Evolutionary conservation across 2,113 vertebrate species (phyloP), one percentile per base, ranked within the genome.

Genomic region (Scartelaos histophorus): DNA sequence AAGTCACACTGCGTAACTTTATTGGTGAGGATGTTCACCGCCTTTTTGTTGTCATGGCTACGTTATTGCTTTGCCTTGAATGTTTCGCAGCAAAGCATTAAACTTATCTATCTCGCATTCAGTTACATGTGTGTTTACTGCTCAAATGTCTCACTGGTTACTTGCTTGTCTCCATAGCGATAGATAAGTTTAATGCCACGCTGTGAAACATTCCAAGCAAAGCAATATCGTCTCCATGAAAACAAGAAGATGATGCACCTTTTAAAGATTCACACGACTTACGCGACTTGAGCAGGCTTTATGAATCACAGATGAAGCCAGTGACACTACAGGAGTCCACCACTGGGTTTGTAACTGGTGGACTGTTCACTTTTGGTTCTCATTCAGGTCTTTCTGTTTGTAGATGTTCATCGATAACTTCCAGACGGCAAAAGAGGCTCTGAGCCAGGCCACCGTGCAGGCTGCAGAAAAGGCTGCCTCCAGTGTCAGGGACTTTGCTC

Each of bases 371-470:
- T 77, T 53, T 47, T 70, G 19, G 13, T 11, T 62, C 54, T 80
- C 51, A 74, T 24, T 2, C 17, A 45, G 19, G 21, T 24, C 0
- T 29, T 68, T 76, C n/a, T 72, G 1, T 66, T 78, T 82, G 11
- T 79, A 99, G 98, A 94, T 84, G 74, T 98, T 98, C 71, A 71
- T 97, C 49, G 95, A 96, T 85, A 97, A 95, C 87, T 98, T 99
- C 85, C 98, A 99, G 85, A 91, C 91, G 0, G 96, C 98, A 0
- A 96, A 96, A 83, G 95, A 96, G 66, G 94, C 97, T 49, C 70
- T 99, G 85, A 95, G 92, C 5, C 82, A 93, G 0, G 97, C 97
- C 11, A 99, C 98, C 0, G 95, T 79, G 12, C 97, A 99, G 82
- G 98, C 96, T 0, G 98, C 97, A 0, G 97, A 96, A 81, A 95